phyloP scores from a whole-genome alignment of 2,888 invertebrate genomes.

The Imbricaverruca yamaguchii region DNA sequence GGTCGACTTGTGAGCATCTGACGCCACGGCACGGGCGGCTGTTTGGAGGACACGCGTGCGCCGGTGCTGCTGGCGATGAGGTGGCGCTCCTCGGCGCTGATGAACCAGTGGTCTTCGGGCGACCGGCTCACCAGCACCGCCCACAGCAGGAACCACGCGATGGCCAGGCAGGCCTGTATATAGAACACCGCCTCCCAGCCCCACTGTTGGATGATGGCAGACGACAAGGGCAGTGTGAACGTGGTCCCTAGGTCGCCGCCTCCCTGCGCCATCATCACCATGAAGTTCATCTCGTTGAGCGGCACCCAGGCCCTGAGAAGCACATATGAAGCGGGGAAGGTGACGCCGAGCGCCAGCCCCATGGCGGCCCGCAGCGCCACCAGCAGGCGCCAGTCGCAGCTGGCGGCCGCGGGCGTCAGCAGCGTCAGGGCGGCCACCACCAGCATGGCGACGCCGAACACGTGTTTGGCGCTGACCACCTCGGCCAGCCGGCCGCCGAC shows the following conservation, averaged over 20 bases:
- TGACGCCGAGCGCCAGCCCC: constrained; percentile 57
- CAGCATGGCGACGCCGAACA: constrained; percentile 38
- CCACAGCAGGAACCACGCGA: constrained; percentile 28
- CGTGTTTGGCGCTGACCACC: constrained; percentile 37
- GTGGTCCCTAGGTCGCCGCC: constrained; percentile 80
- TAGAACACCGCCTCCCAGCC: constrained; percentile 91
- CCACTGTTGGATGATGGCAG: constrained; percentile 65
- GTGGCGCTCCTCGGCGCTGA: constrained; percentile 7
- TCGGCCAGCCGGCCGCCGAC: too few relatives aligned
- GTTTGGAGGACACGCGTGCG: neutral
- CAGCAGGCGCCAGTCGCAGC: constrained; percentile 31
- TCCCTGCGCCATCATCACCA: constrained; percentile 48
- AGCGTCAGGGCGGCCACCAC: constrained; percentile 39
- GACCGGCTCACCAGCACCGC: neutral
- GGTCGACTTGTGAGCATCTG: neutral
- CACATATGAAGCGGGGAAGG: constrained; percentile 88
- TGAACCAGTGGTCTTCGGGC: constrained; percentile 29
- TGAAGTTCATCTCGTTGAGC: constrained; percentile 85
- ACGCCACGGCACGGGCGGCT: neutral
- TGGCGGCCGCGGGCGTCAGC: constrained; percentile 41
- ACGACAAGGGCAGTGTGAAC: constrained; percentile 78
- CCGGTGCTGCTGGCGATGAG: constrained; percentile 18
- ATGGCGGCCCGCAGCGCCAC: constrained; percentile 38
- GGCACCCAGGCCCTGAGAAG: constrained; percentile 93
- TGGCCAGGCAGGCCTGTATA: constrained; percentile 52